phyloP scores from a whole-genome alignment of 2,113 vertebrate species.

The Clinocottus analis region DNA sequence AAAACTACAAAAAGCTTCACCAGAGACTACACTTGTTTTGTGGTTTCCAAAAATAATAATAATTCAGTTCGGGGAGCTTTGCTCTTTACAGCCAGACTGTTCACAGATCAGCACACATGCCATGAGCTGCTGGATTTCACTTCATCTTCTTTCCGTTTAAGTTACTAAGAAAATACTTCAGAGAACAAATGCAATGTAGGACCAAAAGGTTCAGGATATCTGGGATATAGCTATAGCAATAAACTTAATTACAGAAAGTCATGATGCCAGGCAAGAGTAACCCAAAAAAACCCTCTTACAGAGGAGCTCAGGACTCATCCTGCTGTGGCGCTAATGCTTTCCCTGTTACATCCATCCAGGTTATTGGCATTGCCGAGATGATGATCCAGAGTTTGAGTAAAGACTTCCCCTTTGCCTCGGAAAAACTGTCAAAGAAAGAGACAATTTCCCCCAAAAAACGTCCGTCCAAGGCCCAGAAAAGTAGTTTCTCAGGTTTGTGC shows the following conservation, averaged over 20 bases:
- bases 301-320: too few species aligned
- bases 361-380: too few species aligned
- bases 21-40: background rate
- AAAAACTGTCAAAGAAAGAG: background rate
- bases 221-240: background rate
- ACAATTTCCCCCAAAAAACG: background rate
- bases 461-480: background rate
- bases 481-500: background rate
- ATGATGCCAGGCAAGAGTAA: background rate
- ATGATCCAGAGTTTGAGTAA: background rate
- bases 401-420: background rate
- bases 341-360: background rate
- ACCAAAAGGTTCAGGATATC: background rate
- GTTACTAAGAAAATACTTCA: background rate
- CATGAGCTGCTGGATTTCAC: background rate
- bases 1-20: background rate
- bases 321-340: too few species aligned
- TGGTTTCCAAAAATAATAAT: background rate
- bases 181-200: background rate
- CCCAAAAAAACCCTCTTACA: too few species aligned
- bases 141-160: background rate
- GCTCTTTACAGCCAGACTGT: too few species aligned
- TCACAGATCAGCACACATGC: background rate
- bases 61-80: background rate
- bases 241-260: background rate